Percentiles rank a stretch among this genome's conserved stretches.
phyloP scores from a whole-genome alignment of 2,888 invertebrate genomes.

The Andrena camellia region DNA sequence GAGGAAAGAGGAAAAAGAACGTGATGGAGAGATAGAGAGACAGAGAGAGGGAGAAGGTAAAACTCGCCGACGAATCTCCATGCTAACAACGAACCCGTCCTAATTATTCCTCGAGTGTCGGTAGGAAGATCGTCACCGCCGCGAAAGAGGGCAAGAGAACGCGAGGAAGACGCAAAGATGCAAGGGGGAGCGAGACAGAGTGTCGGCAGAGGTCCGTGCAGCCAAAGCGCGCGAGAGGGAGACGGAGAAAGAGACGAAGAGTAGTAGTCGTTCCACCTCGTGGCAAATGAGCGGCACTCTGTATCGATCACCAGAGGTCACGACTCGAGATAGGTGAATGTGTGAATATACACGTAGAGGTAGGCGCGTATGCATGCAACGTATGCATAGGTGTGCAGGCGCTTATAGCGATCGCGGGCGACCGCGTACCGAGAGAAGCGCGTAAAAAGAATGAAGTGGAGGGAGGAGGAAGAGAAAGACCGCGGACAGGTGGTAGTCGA shows the following conservation, averaged over 20 bases:
- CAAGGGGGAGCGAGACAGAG: neutral
- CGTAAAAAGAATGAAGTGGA: conserved; percentile 19
- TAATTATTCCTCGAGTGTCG: conserved; percentile 78
- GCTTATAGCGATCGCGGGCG: conserved; percentile 59
- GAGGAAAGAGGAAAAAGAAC: conserved; percentile 28
- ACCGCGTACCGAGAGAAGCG: conserved; percentile 53
- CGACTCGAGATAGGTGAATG: conserved; percentile 68
- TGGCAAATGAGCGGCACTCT: conserved; percentile 74
- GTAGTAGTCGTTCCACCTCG: conserved; percentile 68
- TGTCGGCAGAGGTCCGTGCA: conserved; percentile 10
- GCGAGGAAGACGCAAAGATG: conserved; percentile 38
- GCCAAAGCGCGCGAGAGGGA: conserved; percentile 13
- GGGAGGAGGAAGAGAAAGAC: conserved; percentile 30
- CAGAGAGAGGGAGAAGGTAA: conserved; percentile 39
- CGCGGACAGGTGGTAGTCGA: conserved; percentile 42
- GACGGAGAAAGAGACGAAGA: conserved; percentile 23
- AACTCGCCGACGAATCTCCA: conserved; percentile 73
- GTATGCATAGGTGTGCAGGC: conserved; percentile 25
- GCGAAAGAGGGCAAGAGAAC: conserved; percentile 49
- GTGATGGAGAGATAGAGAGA: conserved; percentile 21
- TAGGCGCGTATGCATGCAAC: conserved; percentile 16
- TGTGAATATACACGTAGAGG: conserved; percentile 32
- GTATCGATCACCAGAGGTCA: conserved; percentile 74
- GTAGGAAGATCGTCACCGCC: conserved; percentile 67
- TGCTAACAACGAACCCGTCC: conserved; percentile 78